phyloP scores from a whole-genome alignment of 2,113 vertebrate genomes.

The Bubalus kerabau region DNA sequence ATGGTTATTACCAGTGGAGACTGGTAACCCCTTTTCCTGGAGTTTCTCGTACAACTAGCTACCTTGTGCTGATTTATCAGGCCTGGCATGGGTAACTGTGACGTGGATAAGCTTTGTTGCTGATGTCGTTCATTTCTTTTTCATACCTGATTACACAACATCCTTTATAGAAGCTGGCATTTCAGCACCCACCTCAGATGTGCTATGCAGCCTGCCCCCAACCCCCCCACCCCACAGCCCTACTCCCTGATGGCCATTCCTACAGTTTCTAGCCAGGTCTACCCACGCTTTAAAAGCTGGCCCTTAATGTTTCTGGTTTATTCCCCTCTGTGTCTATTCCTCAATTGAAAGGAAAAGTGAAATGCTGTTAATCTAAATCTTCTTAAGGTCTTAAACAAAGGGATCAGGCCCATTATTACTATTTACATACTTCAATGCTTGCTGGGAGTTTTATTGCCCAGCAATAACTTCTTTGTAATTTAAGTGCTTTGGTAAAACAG shows the following conservation, averaged over 20 bases:
- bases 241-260: no score
- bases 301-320: neutral
- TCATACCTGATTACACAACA: neutral
- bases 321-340: neutral
- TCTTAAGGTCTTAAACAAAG: neutral
- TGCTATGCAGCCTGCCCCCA: neutral
- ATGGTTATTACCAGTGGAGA: neutral
- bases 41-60: neutral
- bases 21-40: neutral
- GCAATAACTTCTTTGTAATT: neutral
- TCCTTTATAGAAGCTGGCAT: neutral
- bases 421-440: neutral
- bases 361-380: neutral
- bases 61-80: neutral
- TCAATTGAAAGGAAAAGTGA: neutral
- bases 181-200: neutral
- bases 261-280: neutral
- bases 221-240: accelerated
- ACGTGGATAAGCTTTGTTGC: neutral
- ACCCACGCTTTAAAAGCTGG: neutral
- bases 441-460: neutral
- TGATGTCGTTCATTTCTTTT: neutral
- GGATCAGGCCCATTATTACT: neutral
- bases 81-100: neutral
- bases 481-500: neutral